Evolutionary conservation across 2,113 vertebrate genomes (phyloP), one percentile per base, ranked within the genome.

Genomic region (Scomber scombrus): DNA sequence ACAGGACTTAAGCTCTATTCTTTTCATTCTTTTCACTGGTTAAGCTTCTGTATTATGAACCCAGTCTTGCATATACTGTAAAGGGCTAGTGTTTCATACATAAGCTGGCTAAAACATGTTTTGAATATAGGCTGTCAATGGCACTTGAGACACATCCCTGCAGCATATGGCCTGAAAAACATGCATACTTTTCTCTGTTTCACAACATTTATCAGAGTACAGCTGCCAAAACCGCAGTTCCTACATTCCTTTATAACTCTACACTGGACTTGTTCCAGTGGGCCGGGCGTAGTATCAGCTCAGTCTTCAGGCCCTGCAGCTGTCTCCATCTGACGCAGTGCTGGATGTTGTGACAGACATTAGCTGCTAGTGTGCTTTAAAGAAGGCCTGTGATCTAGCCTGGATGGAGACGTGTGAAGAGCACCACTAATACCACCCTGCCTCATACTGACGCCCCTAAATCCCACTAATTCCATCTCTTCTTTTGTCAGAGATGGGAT

Each of bases 381-480:
- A 84, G 76, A 76, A 40, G 58, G 75, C 67, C 79, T 85, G 86
- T 54, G 76, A 88, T 85, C 79, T 85, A 80, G 89, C 54, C 81
- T 68, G 86, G 82, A 82, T 80, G 75, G 80, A 89, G 84, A 88
- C 57, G 61, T 89, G 85, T 90, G 75, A 90, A 92, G 86, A 93
- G 80, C 89, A 85, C 54, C 71, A 5, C 78, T 89, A 92, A 92
- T 90, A 80, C 91, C 88, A 51, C 76, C 73, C 77, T 75, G 86
- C 79, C 86, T 91, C 77, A 77, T 68, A 78, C 77, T 75, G 89
- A 93, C 71, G 81, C 89, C 81, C 82, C 72, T 84, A 91, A 93
- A 91, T 92, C 92, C 91, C 84, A 47, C 86, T 91, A 93, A 94
- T 94, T 92, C 92, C 81, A 87, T 88, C 91, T 78, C 85, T 69